phyloP scores from a whole-genome alignment of 2,888 invertebrate species.

The Melieria omissa region DNA sequence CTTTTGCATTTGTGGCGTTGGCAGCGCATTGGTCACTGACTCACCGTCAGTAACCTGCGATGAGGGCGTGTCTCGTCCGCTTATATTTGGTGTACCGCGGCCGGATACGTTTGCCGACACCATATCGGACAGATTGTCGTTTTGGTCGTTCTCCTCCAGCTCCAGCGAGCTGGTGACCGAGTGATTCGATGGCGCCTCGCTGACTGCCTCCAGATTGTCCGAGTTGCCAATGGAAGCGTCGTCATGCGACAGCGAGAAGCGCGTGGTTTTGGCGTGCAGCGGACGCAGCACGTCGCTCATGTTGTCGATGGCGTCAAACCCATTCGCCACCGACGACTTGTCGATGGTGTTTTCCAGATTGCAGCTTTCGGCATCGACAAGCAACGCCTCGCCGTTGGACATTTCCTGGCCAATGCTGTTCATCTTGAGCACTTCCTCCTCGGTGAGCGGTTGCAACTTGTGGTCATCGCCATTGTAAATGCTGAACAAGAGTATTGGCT shows the following conservation, averaged over 20 bases:
- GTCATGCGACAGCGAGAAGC: conserved; percentile 88
- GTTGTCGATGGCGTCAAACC: conserved; percentile 58
- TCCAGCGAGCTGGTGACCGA: conserved; percentile 92
- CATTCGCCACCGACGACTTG: conserved; percentile 51
- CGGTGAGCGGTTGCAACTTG: conserved; percentile 75
- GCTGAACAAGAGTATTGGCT: conserved; percentile 77
- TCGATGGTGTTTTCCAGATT: conserved; percentile 54
- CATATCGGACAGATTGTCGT: conserved; percentile 96
- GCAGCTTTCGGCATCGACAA: conserved; percentile 51
- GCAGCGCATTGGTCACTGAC: conserved; percentile 68
- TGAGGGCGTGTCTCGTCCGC: conserved; percentile 95
- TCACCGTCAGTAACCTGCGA: conserved; percentile 90
- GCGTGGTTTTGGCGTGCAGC: conserved; percentile 71
- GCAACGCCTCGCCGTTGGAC: conserved; percentile 45
- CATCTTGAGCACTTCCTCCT: conserved; percentile 72
- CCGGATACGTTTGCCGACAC: conserved; percentile 94
- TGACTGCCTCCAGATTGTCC: conserved; percentile 93
- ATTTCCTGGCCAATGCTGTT: conserved; percentile 65
- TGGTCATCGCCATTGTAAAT: conserved; percentile 72
- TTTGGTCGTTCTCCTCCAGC: conserved; percentile 85
- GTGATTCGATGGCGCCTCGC: conserved; percentile 95
- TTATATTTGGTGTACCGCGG: conserved; percentile 93
- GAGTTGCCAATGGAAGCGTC: conserved; percentile 94
- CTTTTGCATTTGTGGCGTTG: conserved; percentile 72
- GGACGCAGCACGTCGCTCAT: conserved; percentile 62